Evolutionary conservation across 2,113 vertebrate species (phyloP), one percentile per base, ranked within the genome.

Genomic region (Sebastes fasciatus): DNA sequence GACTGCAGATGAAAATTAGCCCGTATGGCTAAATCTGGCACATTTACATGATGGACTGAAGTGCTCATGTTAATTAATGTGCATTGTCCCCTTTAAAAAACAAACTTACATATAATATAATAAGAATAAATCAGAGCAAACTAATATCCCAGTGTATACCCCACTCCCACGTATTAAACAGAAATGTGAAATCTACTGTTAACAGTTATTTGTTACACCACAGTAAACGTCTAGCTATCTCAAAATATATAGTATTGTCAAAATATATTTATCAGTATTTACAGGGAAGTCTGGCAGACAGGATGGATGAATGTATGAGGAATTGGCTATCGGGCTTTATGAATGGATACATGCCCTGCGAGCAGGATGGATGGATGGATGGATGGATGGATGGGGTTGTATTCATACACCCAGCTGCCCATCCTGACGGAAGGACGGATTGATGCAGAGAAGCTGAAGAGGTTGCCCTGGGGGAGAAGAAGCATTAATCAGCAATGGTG

Each of bases 401-500:
- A 34, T 34, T 34, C 34, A 34, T 34, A 4, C 34, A 34, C 34
- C 34, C 34, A 34, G 34, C 26, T 34, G 34, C 34, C 34, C 34
- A 34, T 34, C 34, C 34, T 34, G 34, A 34, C 34, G 78, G 77
- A 83, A 76, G 79, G 64, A 62, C 13, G 16, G 58, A 84, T 23
- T 74, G 70, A 85, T 55, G 55, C 14, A 51, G n/a, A 70, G 69
- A 75, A 54, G 78, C 84, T 70, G 26, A 17, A 19, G 16, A 26
- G 42, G 65, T 72, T 79, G 49, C 77, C 88, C 83, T 68, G 42
- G 55, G 70, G 87, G 79, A 69, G 52, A 75, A 80, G 77, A 77
- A 11, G 8, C 68, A 93, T 88, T 74, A 82, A 93, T 91, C 90
- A 91, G 17, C 65, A 26, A 58, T 63, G 43, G 46, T 91, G 93